A percentile compares a stretch with the other conserved stretches of the same genome.
Conservation (phyloP, 1,140 invertebrate genomes). For the Nasonia giraulti region DNA sequence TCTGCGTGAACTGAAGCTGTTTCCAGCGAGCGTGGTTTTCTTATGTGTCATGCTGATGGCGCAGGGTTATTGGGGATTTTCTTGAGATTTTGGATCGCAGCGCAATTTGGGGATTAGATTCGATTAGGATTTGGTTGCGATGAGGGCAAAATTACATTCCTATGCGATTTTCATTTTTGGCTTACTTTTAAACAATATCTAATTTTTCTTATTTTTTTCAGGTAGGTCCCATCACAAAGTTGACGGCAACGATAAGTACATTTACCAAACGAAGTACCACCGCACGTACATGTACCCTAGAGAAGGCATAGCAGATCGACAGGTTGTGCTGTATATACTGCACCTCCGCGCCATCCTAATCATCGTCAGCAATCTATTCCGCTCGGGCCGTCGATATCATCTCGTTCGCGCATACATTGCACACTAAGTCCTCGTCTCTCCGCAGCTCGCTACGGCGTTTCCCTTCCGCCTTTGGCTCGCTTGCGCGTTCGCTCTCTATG, state of each 20-base stretch:
- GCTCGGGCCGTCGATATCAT: background rate
- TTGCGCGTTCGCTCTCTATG: background rate
- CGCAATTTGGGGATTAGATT: background rate
- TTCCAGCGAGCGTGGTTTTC: background rate
- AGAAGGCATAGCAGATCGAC: too few species aligned
- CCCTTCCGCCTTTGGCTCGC: background rate
- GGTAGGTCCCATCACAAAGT: too few species aligned
- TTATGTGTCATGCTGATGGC: background rate
- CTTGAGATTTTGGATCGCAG: too few species aligned
- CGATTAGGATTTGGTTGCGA: background rate
- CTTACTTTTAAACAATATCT: too few species aligned
- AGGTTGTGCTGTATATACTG: too few species aligned
- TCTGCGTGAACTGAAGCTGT: background rate
- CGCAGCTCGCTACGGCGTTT: background rate
- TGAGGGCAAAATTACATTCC: too few species aligned
- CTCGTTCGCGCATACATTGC: conserved; percentile 4
- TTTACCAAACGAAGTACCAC: too few species aligned
- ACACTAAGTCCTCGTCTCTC: background rate
- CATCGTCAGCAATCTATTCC: background rate
- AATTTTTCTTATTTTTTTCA: too few species aligned
- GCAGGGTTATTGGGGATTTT: background rate
- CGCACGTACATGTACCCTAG: too few species aligned
- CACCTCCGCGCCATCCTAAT: background rate
- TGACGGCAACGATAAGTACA: too few species aligned
- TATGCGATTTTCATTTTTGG: too few species aligned